Percentiles rank a stretch among this genome's conserved stretches.
phyloP scores from a whole-genome alignment of 2,888 invertebrate genomes.

The Ophioninae sp. region DNA sequence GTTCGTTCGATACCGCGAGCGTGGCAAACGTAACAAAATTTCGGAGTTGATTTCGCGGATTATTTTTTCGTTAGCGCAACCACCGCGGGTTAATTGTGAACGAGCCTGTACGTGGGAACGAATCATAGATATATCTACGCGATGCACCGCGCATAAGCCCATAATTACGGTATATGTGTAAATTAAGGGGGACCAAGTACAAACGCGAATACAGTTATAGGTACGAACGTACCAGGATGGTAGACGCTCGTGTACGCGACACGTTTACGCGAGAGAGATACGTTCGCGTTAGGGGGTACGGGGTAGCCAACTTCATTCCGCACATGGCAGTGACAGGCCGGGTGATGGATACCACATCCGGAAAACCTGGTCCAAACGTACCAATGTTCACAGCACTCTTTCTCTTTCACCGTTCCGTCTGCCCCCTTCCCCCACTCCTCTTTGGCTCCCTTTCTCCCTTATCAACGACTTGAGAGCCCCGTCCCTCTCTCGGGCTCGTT shows the following conservation, averaged over 20 bases:
- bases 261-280: conserved; percentile 50
- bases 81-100: no score
- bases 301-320: conserved; percentile 62
- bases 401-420: conserved; percentile 1
- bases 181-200: no score
- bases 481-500: conserved; percentile 33
- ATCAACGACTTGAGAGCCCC: conserved; percentile 43
- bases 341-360: conserved; percentile 70
- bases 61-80: no score
- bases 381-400: conserved; percentile 25
- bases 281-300: conserved; percentile 49
- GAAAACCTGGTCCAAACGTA: conserved; percentile 51
- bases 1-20: no score
- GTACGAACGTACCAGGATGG: neutral
- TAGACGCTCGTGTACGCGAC: neutral
- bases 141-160: no score
- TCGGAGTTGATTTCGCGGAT: no score
- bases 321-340: conserved; percentile 70
- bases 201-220: neutral
- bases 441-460: conserved; percentile 36
- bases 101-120: no score
- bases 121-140: no score
- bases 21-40: no score
- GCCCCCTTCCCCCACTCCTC: neutral
- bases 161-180: no score